Evolutionary conservation across 2,888 invertebrate genomes (phyloP), one percentile per base, ranked within the genome.

Genomic region (Temnothorax ravouxi): DNA sequence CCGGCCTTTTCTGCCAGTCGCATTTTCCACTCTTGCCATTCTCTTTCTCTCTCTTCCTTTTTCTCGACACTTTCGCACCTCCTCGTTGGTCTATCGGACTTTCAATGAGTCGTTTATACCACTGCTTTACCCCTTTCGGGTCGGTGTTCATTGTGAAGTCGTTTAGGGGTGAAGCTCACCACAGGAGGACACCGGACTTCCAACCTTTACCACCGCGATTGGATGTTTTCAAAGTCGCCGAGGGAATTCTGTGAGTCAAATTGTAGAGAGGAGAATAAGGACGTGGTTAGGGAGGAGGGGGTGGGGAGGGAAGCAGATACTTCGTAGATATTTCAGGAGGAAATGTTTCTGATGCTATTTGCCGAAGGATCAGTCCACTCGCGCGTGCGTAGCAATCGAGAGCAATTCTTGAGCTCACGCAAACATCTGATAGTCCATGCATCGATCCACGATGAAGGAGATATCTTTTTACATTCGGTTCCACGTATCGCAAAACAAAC

Each of bases 51-150:
- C 13, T 13, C 21, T 11, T 21, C 13, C 8, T n/a, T 8, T 29
- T 44, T 29, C 38, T 34, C 13, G 8, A 11, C 64, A 52, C 15
- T 62, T 47, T 52, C 41, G 50, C 4, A 56, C 66, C 50, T 69
- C 50, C 66, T 47, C 8, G 64, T 72, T 67, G 71, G 85, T 88
- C 85, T 76, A 91, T 91, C 89, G 89, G 92, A 92, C 92, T 93
- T 92, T 92, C 91, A 91, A 91, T 90, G 92, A 91, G 87, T 86
- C 91, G 83, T 84, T 90, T 91, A 91, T 88, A 87, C 89, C 88
- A 89, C 86, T 89, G 89, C 89, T 88, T 87, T 69, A 84, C 86
- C 80, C 84, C 89, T 85, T 88, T 80, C 54, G 59, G 25, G 25
- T 47, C 71, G 59, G 25, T 50, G 79, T 80, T 80, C 79, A 80